phyloP scores from a whole-genome alignment of 1,140 invertebrate genomes.

The Charaxes varanes region DNA sequence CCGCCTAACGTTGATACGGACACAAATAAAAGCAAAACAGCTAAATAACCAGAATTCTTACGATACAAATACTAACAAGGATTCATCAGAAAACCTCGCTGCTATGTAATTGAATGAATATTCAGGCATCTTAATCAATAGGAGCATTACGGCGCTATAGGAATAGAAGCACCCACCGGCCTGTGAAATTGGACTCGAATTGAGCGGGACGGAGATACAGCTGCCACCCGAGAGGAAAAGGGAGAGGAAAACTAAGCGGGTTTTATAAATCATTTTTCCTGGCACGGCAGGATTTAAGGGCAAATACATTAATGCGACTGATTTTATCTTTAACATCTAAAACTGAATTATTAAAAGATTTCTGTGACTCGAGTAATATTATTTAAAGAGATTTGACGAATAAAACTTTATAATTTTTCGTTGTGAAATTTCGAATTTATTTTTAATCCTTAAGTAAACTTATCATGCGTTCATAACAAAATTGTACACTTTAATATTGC shows the following conservation, averaged over 20 bases:
- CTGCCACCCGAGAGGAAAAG: conserved; percentile 21
- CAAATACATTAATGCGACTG: conserved; percentile 19
- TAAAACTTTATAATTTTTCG: too few relatives aligned
- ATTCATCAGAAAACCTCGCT: conserved; percentile 51
- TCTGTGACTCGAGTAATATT: too few relatives aligned
- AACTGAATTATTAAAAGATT: too few relatives aligned
- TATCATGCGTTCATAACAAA: too few relatives aligned
- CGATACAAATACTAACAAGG: conserved; percentile 32
- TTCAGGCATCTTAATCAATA: conserved; percentile 71
- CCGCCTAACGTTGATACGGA: too few relatives aligned
- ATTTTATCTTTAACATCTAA: too few relatives aligned
- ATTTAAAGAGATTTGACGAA: too few relatives aligned
- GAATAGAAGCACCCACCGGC: conserved; percentile 55
- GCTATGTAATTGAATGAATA: conserved; percentile 70
- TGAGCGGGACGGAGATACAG: conserved; percentile 35
- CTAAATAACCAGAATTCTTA: too few relatives aligned
- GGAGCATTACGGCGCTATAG: conserved; percentile 59
- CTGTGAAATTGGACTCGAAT: conserved; percentile 67
- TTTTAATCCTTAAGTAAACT: too few relatives aligned
- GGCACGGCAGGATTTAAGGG: conserved; percentile 46
- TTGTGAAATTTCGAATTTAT: too few relatives aligned
- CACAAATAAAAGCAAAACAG: too few relatives aligned
- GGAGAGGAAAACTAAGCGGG: conserved; percentile 32
- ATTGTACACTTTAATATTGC: too few relatives aligned
- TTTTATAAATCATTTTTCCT: conserved; percentile 73